phyloP scores from a whole-genome alignment of 2,888 invertebrate species.

The Vandiemenella viatica region DNA sequence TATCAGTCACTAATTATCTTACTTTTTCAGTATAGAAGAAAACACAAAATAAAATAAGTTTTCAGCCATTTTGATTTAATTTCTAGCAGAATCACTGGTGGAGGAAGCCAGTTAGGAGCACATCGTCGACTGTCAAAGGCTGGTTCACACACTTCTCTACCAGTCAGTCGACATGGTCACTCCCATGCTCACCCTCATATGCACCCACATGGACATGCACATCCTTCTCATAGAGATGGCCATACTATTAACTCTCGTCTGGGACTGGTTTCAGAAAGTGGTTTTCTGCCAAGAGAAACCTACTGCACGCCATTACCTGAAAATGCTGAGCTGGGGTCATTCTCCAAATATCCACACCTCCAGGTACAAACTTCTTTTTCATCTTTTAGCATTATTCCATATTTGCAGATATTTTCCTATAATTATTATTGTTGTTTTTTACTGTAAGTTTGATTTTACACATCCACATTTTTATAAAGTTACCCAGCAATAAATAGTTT shows the following conservation, averaged over 20 bases:
- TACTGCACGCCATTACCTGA: conserved; percentile 10
- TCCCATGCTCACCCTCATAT: too few relatives aligned
- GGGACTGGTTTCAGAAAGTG: conserved; percentile 10
- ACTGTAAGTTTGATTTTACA: not conserved
- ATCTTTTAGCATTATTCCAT: not conserved
- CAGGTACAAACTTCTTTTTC: conserved; percentile 32
- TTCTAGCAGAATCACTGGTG: too few relatives aligned
- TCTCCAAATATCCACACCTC: conserved; percentile 40
- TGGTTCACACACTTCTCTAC: conserved; percentile 44
- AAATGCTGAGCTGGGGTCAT: conserved; percentile 3
- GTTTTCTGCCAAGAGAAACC: conserved; percentile 7
- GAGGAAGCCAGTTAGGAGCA: too few relatives aligned
- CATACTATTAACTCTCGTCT: conserved; percentile 7
- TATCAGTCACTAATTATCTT: too few relatives aligned
- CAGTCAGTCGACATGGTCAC: conserved; percentile 29
- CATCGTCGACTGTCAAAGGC: conserved; percentile 45
- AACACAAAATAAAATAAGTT: too few relatives aligned
- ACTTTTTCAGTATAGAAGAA: too few relatives aligned
- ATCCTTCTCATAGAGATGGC: not conserved
- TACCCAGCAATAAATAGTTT: too few relatives aligned
- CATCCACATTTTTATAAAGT: not conserved
- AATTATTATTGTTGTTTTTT: not conserved
- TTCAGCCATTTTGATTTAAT: too few relatives aligned
- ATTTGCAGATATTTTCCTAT: conserved; percentile 24
- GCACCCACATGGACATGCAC: too few relatives aligned